Base-by-base conservation (phyloP, 2,888 invertebrate genomes). In the Pandemis corylana region DNA sequence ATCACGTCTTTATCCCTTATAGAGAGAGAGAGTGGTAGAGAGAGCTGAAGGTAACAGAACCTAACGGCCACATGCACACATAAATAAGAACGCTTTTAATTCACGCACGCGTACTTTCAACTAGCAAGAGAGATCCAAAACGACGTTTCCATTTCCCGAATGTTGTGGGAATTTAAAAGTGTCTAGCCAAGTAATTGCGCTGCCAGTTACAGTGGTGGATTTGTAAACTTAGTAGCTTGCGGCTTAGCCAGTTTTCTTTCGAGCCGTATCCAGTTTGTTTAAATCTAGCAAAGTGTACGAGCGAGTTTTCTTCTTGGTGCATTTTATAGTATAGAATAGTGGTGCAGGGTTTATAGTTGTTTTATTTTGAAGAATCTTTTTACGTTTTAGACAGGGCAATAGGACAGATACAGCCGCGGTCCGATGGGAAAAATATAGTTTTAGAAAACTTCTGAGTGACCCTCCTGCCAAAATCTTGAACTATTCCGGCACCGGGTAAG, bases 151-250 rank as follows among this genome's bases (percentile, higher is more conserved):
- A 91, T 91, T 91, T 87, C 84, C 89, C 85, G 86, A 89, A 91
- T 88, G 89, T 86, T 86, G 84, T 83, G 80, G 85, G 89, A 88
- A 89, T 92, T 90, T 91, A 87, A 91, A 92, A 92, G 89, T 92
- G 92, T 93, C 93, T 92, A 86, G 89, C 87, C 86, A 89, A 90
- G 90, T 93, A 93, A 93, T 93, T 93, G 93, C 85, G 87, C 91
- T 93, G 93, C 91, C 93, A 93, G 92, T 92, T 92, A 87, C 89
- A 80, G 77, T 76, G 79, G 81, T 81, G 85, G 85, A 87, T 88
- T 88, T 89, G 87, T 85, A 79, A 86, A 85, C 86, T 89, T 84
- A 75, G 79, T 78, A 80, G 81, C 78, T 80, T 79, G 80, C 78
- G 79, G 80, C 76, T 70, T 72, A 69, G 66, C 74, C 46, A 67